Evolutionary conservation across 2,797 vertebrate species (phyloP), one percentile per base, ranked within the genome.

Genomic region (Thamnophis elegans): DNA sequence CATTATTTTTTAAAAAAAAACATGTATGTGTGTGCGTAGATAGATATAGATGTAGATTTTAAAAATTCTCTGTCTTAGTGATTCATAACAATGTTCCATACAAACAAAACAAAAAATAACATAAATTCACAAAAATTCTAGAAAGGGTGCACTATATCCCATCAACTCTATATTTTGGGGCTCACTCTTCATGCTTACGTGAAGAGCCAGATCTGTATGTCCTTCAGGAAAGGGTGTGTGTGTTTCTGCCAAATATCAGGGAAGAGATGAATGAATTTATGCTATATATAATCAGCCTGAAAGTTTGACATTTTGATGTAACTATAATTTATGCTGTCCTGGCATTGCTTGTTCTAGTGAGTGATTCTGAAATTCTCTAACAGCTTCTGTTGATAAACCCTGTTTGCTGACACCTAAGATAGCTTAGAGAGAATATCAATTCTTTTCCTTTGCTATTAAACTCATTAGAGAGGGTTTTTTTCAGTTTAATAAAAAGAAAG

Each of bases 331-430:
- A 91, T 20, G 36, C 36, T 93, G 88, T 93, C n/a, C 16, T 32
- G 65, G 58, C 13, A 73, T 11, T 91, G 12, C 6, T 1, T 82
- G 53, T 89, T 94, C 25, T 94, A 36, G 53, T 60, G 62, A 92
- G 92, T 51, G 59, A 42, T 91, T 94, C 87, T 91, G n/a, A 93
- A 94, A 92, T 85, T 4, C 10, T 93, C 13, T 32, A 86, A 92
- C 11, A 85, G 89, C 47, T 91, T 92, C 11, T 86, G 10, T 87
- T 3, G 0, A 1, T 8, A 90, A 95, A 8, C 28, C 86, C 8
- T 89, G 1, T 92, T 96, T 18, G 0, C 28, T 89, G 1, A 89
- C n/a, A 60, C 51, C 91, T 93, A 94, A 78, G 91, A 73, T 89
- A 18, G 88, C 94, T 54, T 78, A 42, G 28, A 93, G 53, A 60